These are phyloP conservation scores for Tragelaphus strepsiceros DNA, from an alignment of 2,113 vertebrate genomes.

Conservation along the genomic window DNA sequence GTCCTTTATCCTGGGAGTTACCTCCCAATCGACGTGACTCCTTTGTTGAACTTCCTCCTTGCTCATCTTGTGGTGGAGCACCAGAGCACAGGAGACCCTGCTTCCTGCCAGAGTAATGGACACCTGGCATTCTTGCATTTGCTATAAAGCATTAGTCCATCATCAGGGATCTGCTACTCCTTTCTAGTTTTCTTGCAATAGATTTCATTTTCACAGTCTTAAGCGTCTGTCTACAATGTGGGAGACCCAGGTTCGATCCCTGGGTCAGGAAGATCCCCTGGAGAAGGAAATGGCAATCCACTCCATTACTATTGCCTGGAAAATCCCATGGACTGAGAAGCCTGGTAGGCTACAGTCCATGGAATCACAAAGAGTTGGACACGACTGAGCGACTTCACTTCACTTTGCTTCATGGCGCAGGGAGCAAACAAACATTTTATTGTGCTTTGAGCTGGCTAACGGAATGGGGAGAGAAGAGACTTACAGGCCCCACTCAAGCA, in stretches of 20 bases:
- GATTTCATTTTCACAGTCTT: neutral
- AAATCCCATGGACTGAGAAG: too few species aligned
- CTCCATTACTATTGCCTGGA: too few species aligned
- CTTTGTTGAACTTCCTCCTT: neutral
- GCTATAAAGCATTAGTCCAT: accelerated
- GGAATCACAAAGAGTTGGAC: too few species aligned
- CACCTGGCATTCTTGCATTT: too few species aligned
- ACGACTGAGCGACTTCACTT: too few species aligned
- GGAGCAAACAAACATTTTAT: neutral
- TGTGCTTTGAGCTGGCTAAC: neutral
- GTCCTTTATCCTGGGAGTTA: neutral
- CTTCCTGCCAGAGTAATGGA: neutral
- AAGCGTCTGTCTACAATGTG: too few species aligned
- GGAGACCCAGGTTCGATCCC: too few species aligned
- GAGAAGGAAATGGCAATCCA: too few species aligned
- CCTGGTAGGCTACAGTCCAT: too few species aligned
- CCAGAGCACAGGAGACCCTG: neutral
- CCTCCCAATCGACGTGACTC: accelerated
- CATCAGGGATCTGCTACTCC: neutral
- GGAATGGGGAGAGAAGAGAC: neutral
- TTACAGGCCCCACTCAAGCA: accelerated
- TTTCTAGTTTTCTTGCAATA: neutral
- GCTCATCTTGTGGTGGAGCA: neutral
- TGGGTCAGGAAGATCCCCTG: too few species aligned
- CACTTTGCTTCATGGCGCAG: neutral